phyloP scores from a whole-genome alignment of 1,140 invertebrate species.

The Theocolax elegans region DNA sequence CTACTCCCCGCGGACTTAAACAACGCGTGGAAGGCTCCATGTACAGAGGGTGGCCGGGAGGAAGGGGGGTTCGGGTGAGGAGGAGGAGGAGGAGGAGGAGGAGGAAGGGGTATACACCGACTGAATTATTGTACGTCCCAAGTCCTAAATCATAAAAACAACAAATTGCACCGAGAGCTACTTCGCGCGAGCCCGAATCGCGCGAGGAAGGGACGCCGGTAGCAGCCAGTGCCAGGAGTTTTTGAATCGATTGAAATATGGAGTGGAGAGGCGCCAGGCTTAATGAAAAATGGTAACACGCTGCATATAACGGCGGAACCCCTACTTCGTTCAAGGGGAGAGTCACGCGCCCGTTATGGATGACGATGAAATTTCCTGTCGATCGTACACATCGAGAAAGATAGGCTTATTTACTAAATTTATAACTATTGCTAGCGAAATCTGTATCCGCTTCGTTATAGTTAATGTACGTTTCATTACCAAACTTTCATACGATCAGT shows the following conservation, averaged over 20 bases:
- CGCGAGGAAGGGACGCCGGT: neutral
- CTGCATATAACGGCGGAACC: too few relatives aligned
- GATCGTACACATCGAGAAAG: too few relatives aligned
- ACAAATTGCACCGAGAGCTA: conserved; percentile 52
- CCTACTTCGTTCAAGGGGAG: neutral
- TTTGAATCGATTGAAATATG: conserved; percentile 59
- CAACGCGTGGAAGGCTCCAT: conserved; percentile 50
- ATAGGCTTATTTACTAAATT: too few relatives aligned
- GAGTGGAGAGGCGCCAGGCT: conserved; percentile 46
- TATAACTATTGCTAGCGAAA: too few relatives aligned
- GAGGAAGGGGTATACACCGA: too few relatives aligned
- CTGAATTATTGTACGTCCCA: conserved; percentile 58
- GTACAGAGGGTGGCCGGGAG: too few relatives aligned
- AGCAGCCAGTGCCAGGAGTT: conserved; percentile 36
- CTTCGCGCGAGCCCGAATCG: neutral
- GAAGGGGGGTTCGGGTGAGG: too few relatives aligned
- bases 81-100: too few relatives aligned
- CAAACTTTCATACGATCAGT: too few relatives aligned
- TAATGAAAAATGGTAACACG: conserved; percentile 60
- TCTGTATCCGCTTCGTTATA: too few relatives aligned
- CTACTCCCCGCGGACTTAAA: conserved; percentile 54
- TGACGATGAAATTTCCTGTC: conserved; percentile 44
- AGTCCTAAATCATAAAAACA: conserved; percentile 60
- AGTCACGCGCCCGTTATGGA: conserved; percentile 30
- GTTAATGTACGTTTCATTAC: too few relatives aligned